Base-by-base conservation (phyloP, 2,797 vertebrate genomes). In the Okamejei kenojei region DNA sequence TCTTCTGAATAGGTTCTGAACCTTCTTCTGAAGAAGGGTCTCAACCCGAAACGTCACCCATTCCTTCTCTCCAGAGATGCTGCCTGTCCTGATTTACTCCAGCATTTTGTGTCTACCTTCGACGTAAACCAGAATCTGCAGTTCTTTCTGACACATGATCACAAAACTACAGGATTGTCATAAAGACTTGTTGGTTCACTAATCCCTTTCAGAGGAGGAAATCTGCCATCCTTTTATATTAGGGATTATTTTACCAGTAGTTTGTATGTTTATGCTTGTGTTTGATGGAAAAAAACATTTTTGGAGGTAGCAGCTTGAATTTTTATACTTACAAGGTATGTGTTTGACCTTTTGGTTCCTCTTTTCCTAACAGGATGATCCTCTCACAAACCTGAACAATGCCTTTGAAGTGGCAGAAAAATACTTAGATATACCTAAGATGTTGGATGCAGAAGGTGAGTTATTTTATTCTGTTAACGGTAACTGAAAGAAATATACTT, bases 371-470 rank as follows among this genome's bases (percentile, higher is more conserved):
- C 84, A 99, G 98, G 98, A 99, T 0, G 98, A 99, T 94, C 97
- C 98, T 0, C 96, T 99, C 93, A 98, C 97, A 80, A 99, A 99
- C 61, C 97, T 99, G 94, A 99, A 99, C 96, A 99, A 98, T 2
- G 98, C 98, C 95, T 99, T 99, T 2, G 98, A 99, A 94, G 98
- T 99, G 94, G 98, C 98, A 0, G 98, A 99, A 96, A 98, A 98
- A 94, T 98, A 98, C 95, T 96, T 99, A 78, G 98, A 99, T 95
- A 99, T 99, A 93, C 98, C 98, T 94, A 99, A 99, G 95, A 99
- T 99, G 98, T 93, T 99, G 96, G 98, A 99, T 0, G 98, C 98
- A 1, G 98, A 99, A 96, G 98, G 98, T 99, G 94, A 94, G 94
- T 23, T 7, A 19, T 84, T 68, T 26, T 86, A 19, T 45, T 38